Evolutionary conservation across 2,113 vertebrate genomes (phyloP).

Genomic region (Eurypyga helias): DNA sequence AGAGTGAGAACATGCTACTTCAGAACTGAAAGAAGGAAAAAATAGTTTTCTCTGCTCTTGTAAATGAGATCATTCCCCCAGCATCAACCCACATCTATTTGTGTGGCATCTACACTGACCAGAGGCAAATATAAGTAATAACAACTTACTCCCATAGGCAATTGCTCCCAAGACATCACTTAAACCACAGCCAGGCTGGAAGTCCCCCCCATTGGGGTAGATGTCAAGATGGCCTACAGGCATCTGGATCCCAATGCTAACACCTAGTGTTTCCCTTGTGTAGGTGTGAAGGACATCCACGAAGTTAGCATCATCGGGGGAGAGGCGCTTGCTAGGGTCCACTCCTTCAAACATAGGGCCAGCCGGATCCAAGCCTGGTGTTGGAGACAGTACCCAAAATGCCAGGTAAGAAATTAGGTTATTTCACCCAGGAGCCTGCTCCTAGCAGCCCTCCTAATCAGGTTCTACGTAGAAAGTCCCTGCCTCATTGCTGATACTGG

Average conservation of each 20-base stretch:
- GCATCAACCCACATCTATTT: not conserved
- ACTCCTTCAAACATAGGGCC: constrained; percentile 96
- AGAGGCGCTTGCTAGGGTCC: constrained; percentile 84
- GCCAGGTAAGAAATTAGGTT: not conserved
- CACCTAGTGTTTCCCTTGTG: constrained; percentile 86
- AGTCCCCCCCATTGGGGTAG: constrained; percentile 94
- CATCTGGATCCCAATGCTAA: constrained; percentile 96
- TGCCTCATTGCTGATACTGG: not conserved
- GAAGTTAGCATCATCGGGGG: constrained; percentile 92
- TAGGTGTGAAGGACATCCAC: constrained; percentile 97
- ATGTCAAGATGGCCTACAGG: constrained; percentile 94
- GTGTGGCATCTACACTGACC: not conserved
- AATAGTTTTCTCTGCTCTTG: not conserved
- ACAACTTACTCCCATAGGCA: constrained; percentile 87
- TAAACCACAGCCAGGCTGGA: constrained; percentile 91
- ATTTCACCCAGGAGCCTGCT: not conserved
- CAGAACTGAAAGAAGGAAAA: not conserved
- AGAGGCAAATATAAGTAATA: not conserved
- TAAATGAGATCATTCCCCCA: not conserved
- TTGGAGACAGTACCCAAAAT: not conserved
- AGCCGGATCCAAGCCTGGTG: constrained; percentile 91
- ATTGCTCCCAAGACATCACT: constrained; percentile 83
- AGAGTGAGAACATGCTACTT: not conserved
- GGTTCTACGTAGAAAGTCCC: not conserved
- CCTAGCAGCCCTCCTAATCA: not conserved